A percentile compares a stretch with the other conserved stretches of the same genome.
Evolutionary conservation across 1,140 invertebrate genomes (phyloP).

Genomic region (Neoseiulus cucumeris): DNA sequence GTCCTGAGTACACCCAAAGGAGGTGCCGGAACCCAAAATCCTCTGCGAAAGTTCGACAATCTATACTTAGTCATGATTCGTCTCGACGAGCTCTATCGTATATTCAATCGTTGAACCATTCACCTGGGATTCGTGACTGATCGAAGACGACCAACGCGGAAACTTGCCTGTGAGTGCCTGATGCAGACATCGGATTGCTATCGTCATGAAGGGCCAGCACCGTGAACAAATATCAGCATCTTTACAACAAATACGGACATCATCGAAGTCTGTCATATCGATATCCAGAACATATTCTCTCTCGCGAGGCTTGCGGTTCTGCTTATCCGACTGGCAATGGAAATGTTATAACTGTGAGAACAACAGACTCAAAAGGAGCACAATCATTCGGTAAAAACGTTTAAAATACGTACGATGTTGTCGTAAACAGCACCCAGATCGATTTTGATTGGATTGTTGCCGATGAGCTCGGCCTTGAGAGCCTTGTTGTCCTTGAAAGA

Average conservation of each 20-base stretch:
- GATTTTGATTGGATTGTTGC: slow-evolving; percentile 67
- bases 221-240: slow-evolving; percentile 70
- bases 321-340: neutral
- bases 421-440: slow-evolving; percentile 89
- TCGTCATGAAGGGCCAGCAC: slow-evolving; percentile 92
- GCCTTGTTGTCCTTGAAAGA: slow-evolving; percentile 62
- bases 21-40: slow-evolving; percentile 84
- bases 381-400: neutral
- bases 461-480: slow-evolving; percentile 54
- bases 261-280: slow-evolving; percentile 98
- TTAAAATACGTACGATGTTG: slow-evolving; percentile 31
- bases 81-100: neutral
- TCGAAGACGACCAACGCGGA: neutral
- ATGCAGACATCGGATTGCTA: slow-evolving; percentile 81
- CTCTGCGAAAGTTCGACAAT: slow-evolving; percentile 32
- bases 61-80: too few relatives aligned
- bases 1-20: slow-evolving; percentile 91
- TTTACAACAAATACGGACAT: slow-evolving; percentile 58
- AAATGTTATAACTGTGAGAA: neutral
- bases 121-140: too few relatives aligned
- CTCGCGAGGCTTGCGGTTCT: slow-evolving; percentile 32
- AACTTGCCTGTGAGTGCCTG: slow-evolving; percentile 47
- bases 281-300: slow-evolving; percentile 98
- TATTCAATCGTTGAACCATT: too few relatives aligned
- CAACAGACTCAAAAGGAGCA: slow-evolving; percentile 14